A percentile compares a stretch with the other conserved stretches of the same genome.
Evolutionary conservation across 2,888 invertebrate species (phyloP).

Genomic region (Campaea margaritaria): DNA sequence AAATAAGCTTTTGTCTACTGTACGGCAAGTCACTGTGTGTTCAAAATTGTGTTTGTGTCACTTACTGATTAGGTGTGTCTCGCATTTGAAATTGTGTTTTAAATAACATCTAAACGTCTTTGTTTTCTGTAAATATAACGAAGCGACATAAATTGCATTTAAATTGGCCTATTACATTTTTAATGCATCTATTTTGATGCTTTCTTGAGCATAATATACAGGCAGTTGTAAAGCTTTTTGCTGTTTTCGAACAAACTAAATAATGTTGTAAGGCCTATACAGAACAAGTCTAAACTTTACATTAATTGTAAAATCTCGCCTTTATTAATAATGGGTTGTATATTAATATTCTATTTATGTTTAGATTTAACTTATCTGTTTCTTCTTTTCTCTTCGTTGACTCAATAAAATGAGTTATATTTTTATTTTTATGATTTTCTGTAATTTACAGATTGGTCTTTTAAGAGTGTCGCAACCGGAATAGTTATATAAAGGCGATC

Average conservation of each 20-base stretch:
- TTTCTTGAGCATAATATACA: slow-evolving; percentile 20
- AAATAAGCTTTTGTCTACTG: slow-evolving; percentile 36
- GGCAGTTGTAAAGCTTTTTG: slow-evolving; percentile 1
- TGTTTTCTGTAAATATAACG: slow-evolving; percentile 42
- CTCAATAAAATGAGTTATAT: slow-evolving; percentile 29
- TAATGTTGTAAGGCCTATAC: slow-evolving; percentile 15
- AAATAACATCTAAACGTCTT: slow-evolving; percentile 33
- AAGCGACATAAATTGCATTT: slow-evolving; percentile 6
- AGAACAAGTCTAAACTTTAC: not conserved
- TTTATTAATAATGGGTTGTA: slow-evolving; percentile 35
- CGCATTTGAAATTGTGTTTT: slow-evolving; percentile 28
- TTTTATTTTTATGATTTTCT: slow-evolving; percentile 39
- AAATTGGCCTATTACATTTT: slow-evolving; percentile 24
- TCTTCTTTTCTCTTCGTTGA: slow-evolving; percentile 23
- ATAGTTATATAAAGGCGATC: slow-evolving; percentile 70
- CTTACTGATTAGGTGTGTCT: slow-evolving; percentile 24
- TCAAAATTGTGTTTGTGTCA: slow-evolving; percentile 32
- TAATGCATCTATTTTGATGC: slow-evolving; percentile 15
- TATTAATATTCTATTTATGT: slow-evolving; percentile 41
- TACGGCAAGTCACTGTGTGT: slow-evolving; percentile 38
- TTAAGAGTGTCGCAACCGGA: slow-evolving; percentile 82
- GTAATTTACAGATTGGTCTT: slow-evolving; percentile 83
- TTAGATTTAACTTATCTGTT: slow-evolving; percentile 35
- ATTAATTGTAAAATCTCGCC: slow-evolving; percentile 20
- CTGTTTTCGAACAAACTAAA: slow-evolving; percentile 5